Base-by-base conservation (phyloP, 2,113 vertebrate genomes). In the Promerops cafer region DNA sequence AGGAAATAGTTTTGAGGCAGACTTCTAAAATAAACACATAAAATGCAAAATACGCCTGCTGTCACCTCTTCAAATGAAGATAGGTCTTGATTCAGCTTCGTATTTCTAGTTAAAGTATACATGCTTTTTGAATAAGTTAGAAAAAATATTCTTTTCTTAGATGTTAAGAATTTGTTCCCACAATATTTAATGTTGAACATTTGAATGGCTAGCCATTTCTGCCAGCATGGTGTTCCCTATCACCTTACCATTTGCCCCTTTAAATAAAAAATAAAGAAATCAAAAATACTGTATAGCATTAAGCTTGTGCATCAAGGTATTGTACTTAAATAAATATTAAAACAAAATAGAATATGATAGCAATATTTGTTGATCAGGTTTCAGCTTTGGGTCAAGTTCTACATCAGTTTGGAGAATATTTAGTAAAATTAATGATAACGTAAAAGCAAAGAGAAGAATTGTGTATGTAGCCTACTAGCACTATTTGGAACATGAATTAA, bases 71-170 rank as follows among this genome's bases (percentile, higher is more conserved):
- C 37, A 57, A 27, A 68, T 26, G 8, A 63, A 74, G 19, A 30
- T 11, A 30, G 20, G 6, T 11, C 30, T 74, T 35, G 8, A 42
- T 70, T 69, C 50, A 59, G 1, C 10, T 88, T 57, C 69, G 3
- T 72, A 7, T 52, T 88, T 80, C 71, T 20, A 30, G 16, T 52
- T 87, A 40, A 79, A 69, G 13, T 35, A 39, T 44, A 13, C 6
- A 19, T 33, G 9, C 5, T 4, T 69, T 53, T 47, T 0, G 0
- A 39, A n/a, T 19, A 69, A n/a, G 7, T 30, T 68, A 39, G 19
- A 72, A 52, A 81, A 77, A 77, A 17, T 24, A 40, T n/a, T 71
- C 8, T 66, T 76, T 22, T 61, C 17, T 49, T 49, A 44, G 11
- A 49, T 22, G 19, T 53, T n/a, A 64, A n/a, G 24, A 42, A 53